These are phyloP conservation scores for Euzetes globulus DNA, from an alignment of 2,888 invertebrate species.

Conservation along the genomic window DNA sequence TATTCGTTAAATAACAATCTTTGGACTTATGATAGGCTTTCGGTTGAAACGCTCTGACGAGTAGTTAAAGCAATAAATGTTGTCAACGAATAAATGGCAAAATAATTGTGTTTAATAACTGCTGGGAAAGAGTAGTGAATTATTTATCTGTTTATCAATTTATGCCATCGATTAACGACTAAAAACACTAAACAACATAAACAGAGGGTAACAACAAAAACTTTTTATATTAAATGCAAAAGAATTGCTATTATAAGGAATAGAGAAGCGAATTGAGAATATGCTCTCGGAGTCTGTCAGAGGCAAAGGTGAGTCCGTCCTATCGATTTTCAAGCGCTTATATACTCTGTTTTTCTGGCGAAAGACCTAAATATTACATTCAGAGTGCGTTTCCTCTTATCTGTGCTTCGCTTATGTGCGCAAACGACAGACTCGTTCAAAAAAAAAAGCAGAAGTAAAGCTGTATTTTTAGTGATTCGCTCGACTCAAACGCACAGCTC, in stretches of 20 bases:
- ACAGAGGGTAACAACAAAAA: background rate
- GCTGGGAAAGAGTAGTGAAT: background rate
- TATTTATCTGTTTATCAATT: slow-evolving; percentile 10
- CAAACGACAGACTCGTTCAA: background rate
- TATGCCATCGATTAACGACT: slow-evolving; percentile 11
- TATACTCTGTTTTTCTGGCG: slow-evolving; percentile 12
- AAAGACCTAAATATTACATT: slow-evolving; percentile 25
- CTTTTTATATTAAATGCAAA: background rate
- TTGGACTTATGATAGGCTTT: background rate
- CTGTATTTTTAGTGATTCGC: background rate
- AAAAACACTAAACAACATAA: background rate
- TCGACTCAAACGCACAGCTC: background rate
- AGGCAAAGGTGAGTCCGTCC: slow-evolving; percentile 28
- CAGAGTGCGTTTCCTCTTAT: background rate
- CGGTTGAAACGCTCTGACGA: background rate
- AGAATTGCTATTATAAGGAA: background rate
- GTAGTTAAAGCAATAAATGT: background rate
- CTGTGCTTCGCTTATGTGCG: slow-evolving; percentile 8
- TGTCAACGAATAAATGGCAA: background rate
- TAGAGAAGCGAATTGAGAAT: background rate
- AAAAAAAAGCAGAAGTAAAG: background rate
- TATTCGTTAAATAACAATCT: background rate
- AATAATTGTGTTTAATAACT: background rate
- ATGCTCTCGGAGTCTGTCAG: background rate
- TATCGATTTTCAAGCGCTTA: slow-evolving; percentile 18